These are phyloP conservation scores for Euura saliciscinereae DNA, from an alignment of 1,140 invertebrate genomes.

Conservation along the genomic window DNA sequence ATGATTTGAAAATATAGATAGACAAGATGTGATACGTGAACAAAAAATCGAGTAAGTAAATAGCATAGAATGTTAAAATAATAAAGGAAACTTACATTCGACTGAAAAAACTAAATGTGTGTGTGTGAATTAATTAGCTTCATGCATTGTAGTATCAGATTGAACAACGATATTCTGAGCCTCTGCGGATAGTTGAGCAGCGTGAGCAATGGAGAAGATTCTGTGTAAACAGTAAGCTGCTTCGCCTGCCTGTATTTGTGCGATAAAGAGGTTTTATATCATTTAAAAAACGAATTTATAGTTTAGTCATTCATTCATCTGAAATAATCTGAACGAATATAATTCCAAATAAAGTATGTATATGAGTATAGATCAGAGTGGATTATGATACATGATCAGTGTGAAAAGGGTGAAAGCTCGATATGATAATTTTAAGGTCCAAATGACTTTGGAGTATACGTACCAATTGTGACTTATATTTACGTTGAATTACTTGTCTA, in stretches of 20 bases:
- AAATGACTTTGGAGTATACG: slow-evolving; percentile 55
- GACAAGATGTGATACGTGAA: not conserved
- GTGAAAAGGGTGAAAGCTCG: not conserved
- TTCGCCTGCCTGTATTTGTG: slow-evolving; percentile 49
- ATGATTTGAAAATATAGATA: not conserved
- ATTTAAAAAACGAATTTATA: slow-evolving; percentile 18
- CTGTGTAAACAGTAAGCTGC: slow-evolving; percentile 58
- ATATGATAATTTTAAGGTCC: no score
- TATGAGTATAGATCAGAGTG: no score
- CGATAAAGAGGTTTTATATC: slow-evolving; percentile 24
- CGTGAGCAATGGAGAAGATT: slow-evolving; percentile 57
- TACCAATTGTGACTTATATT: slow-evolving; percentile 98
- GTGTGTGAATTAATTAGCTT: slow-evolving; percentile 30
- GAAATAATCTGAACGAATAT: not conserved
- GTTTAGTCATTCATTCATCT: not conserved
- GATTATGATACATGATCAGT: slow-evolving; percentile 8
- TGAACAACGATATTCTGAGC: slow-evolving; percentile 26
- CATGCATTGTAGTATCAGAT: slow-evolving; percentile 34
- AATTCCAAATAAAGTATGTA: no score
- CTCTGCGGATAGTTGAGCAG: slow-evolving; percentile 41
- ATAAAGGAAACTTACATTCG: slow-evolving; percentile 25
- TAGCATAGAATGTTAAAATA: not conserved
- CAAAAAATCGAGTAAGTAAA: not conserved
- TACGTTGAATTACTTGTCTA: slow-evolving; percentile 92
- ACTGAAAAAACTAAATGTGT: slow-evolving; percentile 24